Percentiles rank a stretch among this genome's conserved stretches.
Conservation (phyloP, 2,797 vertebrate genomes). For the Dendrocincla fuliginosa region DNA sequence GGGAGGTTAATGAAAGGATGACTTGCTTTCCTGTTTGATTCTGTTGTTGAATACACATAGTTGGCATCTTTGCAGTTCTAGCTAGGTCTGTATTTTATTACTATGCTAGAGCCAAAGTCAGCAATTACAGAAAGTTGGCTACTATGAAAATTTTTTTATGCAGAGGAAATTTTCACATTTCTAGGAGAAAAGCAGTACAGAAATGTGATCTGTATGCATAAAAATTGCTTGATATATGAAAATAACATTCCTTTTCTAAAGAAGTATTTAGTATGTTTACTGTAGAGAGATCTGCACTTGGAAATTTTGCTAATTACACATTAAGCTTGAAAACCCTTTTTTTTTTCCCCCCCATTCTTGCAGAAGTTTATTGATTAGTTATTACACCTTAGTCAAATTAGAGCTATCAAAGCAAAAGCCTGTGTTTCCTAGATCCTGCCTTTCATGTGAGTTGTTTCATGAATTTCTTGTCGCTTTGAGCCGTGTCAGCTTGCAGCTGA, state of each 20-base stretch:
- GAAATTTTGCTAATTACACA: background rate
- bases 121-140: background rate
- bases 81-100: background rate
- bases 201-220: background rate
- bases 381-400: background rate
- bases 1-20: background rate
- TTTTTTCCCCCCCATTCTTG: background rate
- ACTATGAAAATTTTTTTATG: background rate
- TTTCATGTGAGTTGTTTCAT: background rate
- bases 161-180: background rate
- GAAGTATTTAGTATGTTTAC: background rate
- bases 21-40: background rate
- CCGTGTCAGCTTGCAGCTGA: background rate
- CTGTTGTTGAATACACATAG: background rate
- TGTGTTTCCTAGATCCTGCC: background rate
- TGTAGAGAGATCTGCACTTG: background rate
- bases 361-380: background rate
- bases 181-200: background rate
- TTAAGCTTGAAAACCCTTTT: background rate
- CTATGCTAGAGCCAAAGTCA: background rate
- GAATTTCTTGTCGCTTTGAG: background rate
- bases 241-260: background rate
- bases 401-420: background rate
- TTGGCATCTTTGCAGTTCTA: rapidly evolving
- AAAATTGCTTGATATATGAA: background rate